Conservation (phyloP, 2,113 vertebrate genomes). For the Amphiprion ocellaris region DNA sequence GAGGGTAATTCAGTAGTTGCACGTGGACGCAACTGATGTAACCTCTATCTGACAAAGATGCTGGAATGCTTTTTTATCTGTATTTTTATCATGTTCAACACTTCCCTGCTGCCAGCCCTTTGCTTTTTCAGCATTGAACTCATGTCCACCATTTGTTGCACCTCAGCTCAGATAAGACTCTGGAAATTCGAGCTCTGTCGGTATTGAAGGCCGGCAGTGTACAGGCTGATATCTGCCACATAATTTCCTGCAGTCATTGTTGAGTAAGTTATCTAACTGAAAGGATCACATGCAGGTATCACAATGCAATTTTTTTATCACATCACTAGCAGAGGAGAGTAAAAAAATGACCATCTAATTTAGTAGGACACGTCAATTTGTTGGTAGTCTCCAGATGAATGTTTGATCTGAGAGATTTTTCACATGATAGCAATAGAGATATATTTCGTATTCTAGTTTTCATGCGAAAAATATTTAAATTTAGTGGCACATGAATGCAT, state of each 20-base stretch:
- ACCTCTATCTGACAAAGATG: conserved; percentile 6
- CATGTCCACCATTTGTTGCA: not conserved
- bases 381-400: conserved; percentile 4
- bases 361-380: conserved; percentile 1
- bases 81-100: not conserved
- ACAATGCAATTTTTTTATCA: not conserved
- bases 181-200: conserved; percentile 7
- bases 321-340: not conserved
- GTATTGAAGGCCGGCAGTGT: not conserved
- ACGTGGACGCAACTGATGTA: conserved; percentile 10
- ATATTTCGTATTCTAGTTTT: not conserved
- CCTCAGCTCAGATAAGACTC: conserved; percentile 12
- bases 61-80: not conserved
- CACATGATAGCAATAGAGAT: no score
- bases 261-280: conserved; percentile 4
- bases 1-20: conserved; percentile 5
- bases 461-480: conserved; percentile 17
- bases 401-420: not conserved
- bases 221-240: not conserved
- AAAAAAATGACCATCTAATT: not conserved
- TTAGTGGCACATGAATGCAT: not conserved
- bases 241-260: conserved; percentile 11
- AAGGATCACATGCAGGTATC: not conserved
- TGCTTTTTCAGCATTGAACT: not conserved
- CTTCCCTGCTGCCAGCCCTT: not conserved